Evolutionary conservation across 2,113 vertebrate species (phyloP).

Genomic region (Synchiropus splendidus): DNA sequence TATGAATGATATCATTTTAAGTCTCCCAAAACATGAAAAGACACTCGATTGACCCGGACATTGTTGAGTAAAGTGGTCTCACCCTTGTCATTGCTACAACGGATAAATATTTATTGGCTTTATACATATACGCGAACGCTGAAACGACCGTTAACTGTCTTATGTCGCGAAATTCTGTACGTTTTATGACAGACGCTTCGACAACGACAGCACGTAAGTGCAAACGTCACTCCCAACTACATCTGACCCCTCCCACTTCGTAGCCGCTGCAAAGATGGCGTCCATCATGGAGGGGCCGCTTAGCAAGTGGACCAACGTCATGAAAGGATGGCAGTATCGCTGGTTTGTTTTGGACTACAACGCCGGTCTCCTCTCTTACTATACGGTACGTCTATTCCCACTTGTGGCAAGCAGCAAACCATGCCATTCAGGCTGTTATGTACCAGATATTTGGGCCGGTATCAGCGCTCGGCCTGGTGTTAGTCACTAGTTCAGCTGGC

Average conservation of each 20-base stretch:
- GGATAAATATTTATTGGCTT: too few relatives aligned
- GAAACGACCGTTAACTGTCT: too few relatives aligned
- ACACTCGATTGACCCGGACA: too few relatives aligned
- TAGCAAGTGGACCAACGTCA: slow-evolving; percentile 98
- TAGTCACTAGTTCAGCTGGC: slow-evolving; percentile 62
- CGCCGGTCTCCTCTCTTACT: slow-evolving; percentile 91
- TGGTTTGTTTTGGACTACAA: slow-evolving; percentile 98
- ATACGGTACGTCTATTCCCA: slow-evolving; percentile 75
- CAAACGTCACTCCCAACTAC: slow-evolving; percentile 21
- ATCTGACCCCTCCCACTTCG: slow-evolving; percentile 52
- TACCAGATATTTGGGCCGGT: slow-evolving; percentile 8
- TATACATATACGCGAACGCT: too few relatives aligned
- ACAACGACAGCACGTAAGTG: background rate
- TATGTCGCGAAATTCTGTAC: too few relatives aligned
- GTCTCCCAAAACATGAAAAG: too few relatives aligned
- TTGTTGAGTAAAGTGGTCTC: too few relatives aligned
- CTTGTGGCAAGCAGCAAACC: background rate
- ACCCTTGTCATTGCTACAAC: too few relatives aligned
- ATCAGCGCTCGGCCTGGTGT: slow-evolving; percentile 46
- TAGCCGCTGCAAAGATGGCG: slow-evolving; percentile 85
- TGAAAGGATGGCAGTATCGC: slow-evolving; percentile 98
- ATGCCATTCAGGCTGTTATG: accelerated
- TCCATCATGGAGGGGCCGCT: slow-evolving; percentile 97
- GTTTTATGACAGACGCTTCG: too few relatives aligned
- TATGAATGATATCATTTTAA: too few relatives aligned